Evolutionary conservation across 2,113 vertebrate genomes (phyloP), one percentile per base, ranked within the genome.

Genomic region (Siniperca knerii): DNA sequence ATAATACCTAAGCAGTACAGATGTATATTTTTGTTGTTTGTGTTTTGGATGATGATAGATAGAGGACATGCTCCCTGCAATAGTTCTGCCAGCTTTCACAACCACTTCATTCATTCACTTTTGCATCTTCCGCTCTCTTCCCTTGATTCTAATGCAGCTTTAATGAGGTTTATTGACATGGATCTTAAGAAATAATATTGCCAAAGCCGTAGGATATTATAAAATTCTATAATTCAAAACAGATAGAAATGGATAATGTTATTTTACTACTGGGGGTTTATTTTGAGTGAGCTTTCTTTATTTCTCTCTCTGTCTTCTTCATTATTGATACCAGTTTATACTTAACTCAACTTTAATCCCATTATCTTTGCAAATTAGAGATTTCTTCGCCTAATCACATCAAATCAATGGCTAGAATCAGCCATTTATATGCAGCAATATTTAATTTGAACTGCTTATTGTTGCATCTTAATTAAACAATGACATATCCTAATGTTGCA

Each of bases 131-230:
- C 20, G 8, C 25, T 29, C 37, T 50, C 25, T 58, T 55, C 18
- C 13, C 35, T 66, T 48, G 11, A 70, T 23, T 68, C 11, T 10
- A 33, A 52, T 67, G 15, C 64, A 69, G 46, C n/a, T 82, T 64
- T 70, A 82, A 73, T 75, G 64, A 57, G 42, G 77, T 81, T 70
- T 83, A 74, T 73, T 69, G 75, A 73, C 75, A 77, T 62, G 13
- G 55, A 75, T 83, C 72, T 83, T 40, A 42, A 15, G 21, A 79
- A 76, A 85, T 48, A 40, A 46, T 52, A 82, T 72, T 40, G 33
- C 20, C n/a, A 68, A 73, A 79, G 57, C 76, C 20, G 40, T 25
- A 11, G 13, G 62, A 80, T 77, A 40, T 50, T 75, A 21, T 65
- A 33, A 73, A 69, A 54, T 6, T 44, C 16, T 64, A 33, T 78